These are phyloP conservation scores for Alviniconcha strummeri DNA, from an alignment of 2,888 invertebrate genomes.

Conservation along the genomic window DNA sequence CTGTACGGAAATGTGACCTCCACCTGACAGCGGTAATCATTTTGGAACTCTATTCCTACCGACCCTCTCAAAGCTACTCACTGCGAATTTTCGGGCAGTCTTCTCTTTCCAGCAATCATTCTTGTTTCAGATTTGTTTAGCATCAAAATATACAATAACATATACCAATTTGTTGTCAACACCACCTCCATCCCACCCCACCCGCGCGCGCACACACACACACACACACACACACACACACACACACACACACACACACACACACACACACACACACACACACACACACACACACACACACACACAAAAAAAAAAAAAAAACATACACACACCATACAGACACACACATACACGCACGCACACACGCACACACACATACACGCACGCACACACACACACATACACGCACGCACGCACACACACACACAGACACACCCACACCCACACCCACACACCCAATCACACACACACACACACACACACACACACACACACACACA, in stretches of 20 bases:
- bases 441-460: neutral
- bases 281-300: slow-evolving; percentile 4
- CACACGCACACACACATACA: neutral
- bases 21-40: too few species aligned
- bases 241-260: slow-evolving; percentile 11
- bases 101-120: too few species aligned
- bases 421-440: neutral
- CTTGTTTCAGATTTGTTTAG: too few species aligned
- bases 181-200: neutral
- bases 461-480: neutral
- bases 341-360: slow-evolving; percentile 7
- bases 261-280: neutral
- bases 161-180: neutral
- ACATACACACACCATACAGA: neutral
- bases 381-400: neutral
- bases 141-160: neutral
- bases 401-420: slow-evolving; percentile 1
- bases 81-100: too few species aligned
- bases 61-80: too few species aligned
- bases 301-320: neutral
- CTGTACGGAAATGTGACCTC: too few species aligned
- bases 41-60: too few species aligned
- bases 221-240: slow-evolving; percentile 17
- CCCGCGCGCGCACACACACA: neutral
- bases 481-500: slow-evolving; percentile 16